phyloP scores from a whole-genome alignment of 2,888 invertebrate species.

The Tyria jacobaeae region DNA sequence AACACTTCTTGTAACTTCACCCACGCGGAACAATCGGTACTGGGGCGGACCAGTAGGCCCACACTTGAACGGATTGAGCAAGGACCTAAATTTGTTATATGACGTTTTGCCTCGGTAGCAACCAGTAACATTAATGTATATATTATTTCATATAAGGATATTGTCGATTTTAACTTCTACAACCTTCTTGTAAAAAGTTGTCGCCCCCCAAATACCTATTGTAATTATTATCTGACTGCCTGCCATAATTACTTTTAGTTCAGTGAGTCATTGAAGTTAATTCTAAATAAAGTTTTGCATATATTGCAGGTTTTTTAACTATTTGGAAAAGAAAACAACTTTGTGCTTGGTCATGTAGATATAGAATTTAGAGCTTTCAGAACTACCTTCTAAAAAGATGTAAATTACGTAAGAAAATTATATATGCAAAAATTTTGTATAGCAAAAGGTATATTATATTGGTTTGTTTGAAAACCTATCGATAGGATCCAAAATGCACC shows the following conservation, averaged over 20 bases:
- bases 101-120: slow-evolving; percentile 59
- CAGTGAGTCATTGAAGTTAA: background rate
- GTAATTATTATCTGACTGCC: too few species aligned
- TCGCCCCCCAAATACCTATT: too few species aligned
- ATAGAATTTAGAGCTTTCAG: too few species aligned
- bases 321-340: slow-evolving; percentile 10
- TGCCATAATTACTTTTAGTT: background rate
- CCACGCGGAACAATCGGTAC: slow-evolving; percentile 55
- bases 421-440: too few species aligned
- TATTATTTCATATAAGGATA: slow-evolving; percentile 21
- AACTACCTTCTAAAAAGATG: too few species aligned
- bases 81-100: slow-evolving; percentile 67
- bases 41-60: slow-evolving; percentile 77
- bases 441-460: too few species aligned
- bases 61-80: slow-evolving; percentile 67
- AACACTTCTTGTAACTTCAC: slow-evolving; percentile 60
- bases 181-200: background rate
- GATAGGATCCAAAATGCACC: slow-evolving; percentile 19
- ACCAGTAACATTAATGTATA: slow-evolving; percentile 49
- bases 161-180: background rate
- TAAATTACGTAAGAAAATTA: too few species aligned
- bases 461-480: slow-evolving; percentile 54
- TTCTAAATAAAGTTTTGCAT: background rate
- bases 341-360: too few species aligned
- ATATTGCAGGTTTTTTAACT: background rate